Base-by-base conservation (phyloP, 37 sponge, comb jelly and placozoan genomes). In the Lycopodina hypogea region DNA sequence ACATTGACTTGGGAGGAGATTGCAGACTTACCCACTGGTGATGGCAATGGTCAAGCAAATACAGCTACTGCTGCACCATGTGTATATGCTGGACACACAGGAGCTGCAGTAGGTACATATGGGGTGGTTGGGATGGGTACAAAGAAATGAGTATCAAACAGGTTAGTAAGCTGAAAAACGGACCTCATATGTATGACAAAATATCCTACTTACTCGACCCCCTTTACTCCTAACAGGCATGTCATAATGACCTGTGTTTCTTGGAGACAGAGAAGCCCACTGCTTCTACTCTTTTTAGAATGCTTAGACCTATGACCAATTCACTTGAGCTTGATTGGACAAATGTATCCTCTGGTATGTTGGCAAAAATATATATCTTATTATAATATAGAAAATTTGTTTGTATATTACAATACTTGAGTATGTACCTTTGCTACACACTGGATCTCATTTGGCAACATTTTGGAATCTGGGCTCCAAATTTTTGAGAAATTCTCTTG, bases 81-180 rank as follows among this genome's bases (percentile, higher is more conserved):
- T 39, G 85, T 96, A 1, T 50, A 96, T 53, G 99, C 99, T 15
- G 99, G 99, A 0, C 93, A 95, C 83, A 70, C 84, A 32, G n/a
- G n/a, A n/a, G n/a, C n/a, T n/a, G 93, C 94, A 61, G 99, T 42
- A 77, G 95, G 80, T 98, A 98, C 73, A 58, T 95, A 0, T 95
- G 96, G 96, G 93, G 96, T 79, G 99, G 99, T 18, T 48, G 99
- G 18, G 95, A 98, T 58, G 99, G 95, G 34, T 93, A 90, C 68
- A 90, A 90, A 79, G 88, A 88, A 65, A 90, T 90, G 36, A 95
- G 91, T 91, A 93, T 95, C 75, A 93, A 90, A 53, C 99, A 98
- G 94, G 94, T 93, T 56, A n/a, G n/a, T n/a, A n/a, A n/a, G n/a
- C n/a, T n/a, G n/a, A n/a, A n/a, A n/a, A n/a, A n/a, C n/a, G n/a